Base-by-base conservation (phyloP, 2,113 vertebrate genomes). In the Colossoma macropomum region DNA sequence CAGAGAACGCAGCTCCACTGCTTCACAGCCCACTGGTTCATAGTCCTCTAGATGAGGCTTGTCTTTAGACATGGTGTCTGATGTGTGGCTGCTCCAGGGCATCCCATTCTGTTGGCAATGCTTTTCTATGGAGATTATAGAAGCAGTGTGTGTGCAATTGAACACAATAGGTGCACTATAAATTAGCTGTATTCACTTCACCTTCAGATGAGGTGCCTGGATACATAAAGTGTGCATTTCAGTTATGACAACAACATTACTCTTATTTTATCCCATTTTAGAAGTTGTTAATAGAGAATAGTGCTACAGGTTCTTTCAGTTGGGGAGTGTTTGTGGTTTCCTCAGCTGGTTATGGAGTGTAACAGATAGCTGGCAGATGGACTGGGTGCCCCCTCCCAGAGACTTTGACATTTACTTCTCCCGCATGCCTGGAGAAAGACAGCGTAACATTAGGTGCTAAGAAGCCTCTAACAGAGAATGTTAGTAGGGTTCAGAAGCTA, bases 371-470 rank as follows among this genome's bases (percentile, higher is more conserved):
- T 60, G 25, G 6, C 34, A 32, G 50, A 60, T 23, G 56, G 28
- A 19, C 17, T 21, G 23, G 32, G 19, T 65, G 21, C 1, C 60
- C 28, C 30, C 41, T 79, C 62, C 27, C 27, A 23, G 41, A 78
- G 66, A 69, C 23, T 45, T 59, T 87, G 86, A 84, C 86, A 87
- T 87, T 87, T 84, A 32, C n/a, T 75, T 63, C 0, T 69, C 66
- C 76, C 66, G 72, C 85, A 74, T 72, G 56, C 38, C 70, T 16
- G 41, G n/a, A 15, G 69, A 65, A 75, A 79, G 60, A 81, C 48
- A 79, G 69, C 28, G n/a, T 76, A 74, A 45, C 74, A 60, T 28
- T 15, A 38, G 38, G 62, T 48, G 59, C 74, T n/a, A 27, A 78
- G 41, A 65, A 71, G 63, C 50, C 30, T 32, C 17, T 65, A 74